Evolutionary conservation across 2,113 vertebrate genomes (phyloP).

Genomic region (Rhinolophus ferrumequinum): DNA sequence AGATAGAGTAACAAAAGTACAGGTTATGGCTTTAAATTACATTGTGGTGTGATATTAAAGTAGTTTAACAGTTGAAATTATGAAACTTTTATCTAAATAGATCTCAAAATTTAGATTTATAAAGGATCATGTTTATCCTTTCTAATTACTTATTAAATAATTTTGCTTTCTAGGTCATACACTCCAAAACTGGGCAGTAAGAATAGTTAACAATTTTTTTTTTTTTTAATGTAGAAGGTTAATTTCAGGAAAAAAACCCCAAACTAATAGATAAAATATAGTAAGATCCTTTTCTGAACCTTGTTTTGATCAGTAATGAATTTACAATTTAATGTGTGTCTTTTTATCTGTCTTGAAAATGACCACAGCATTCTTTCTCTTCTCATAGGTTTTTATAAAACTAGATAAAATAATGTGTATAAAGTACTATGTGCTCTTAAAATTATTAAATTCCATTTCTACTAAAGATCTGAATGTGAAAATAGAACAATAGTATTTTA

Average conservation of each 20-base stretch:
- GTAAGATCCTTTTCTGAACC: not conserved
- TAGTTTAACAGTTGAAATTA: not conserved
- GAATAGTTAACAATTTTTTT: not conserved
- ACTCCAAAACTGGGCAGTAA: not conserved
- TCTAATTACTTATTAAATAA: constrained; percentile 19
- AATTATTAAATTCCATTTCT: not conserved
- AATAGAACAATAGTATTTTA: not conserved
- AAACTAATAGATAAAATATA: not conserved
- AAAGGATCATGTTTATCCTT: not conserved
- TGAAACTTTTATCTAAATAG: not conserved
- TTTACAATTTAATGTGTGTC: not conserved
- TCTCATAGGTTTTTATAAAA: not conserved
- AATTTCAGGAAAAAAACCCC: not conserved
- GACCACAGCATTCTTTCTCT: not conserved
- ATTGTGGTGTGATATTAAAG: not conserved
- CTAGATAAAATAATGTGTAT: not conserved
- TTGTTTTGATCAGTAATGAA: not conserved
- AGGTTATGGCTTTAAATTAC: not conserved
- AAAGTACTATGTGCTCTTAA: not conserved
- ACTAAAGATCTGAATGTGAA: not conserved
- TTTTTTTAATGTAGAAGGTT: not conserved
- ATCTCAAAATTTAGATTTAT: constrained; percentile 8
- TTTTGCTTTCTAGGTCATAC: not conserved
- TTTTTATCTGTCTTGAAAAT: not conserved
- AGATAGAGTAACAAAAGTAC: not conserved